A percentile compares a stretch with the other conserved stretches of the same genome.
Conservation (phyloP, 1,140 invertebrate species). For the Stegodyphus mimosarum region DNA sequence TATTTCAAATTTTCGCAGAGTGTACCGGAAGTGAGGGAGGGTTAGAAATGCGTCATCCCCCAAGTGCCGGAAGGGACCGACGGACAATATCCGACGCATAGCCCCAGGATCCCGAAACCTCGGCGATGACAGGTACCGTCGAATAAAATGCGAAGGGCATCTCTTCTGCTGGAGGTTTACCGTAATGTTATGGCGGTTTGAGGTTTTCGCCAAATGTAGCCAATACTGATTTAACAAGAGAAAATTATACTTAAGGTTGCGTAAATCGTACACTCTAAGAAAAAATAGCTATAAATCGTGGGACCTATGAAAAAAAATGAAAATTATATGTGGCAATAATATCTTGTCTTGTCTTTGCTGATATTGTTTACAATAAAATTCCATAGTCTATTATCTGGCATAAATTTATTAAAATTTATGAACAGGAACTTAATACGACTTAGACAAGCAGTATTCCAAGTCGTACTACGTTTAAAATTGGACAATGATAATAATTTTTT, state of each 20-base stretch:
- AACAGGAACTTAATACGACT: too few relatives aligned
- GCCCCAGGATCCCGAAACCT: constrained; percentile 4
- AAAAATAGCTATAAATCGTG: not conserved
- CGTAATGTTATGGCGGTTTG: not conserved
- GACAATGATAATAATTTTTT: too few relatives aligned
- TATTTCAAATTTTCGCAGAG: constrained; percentile 8
- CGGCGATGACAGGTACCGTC: constrained; percentile 6
- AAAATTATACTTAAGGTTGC: too few relatives aligned
- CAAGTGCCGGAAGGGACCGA: not conserved
- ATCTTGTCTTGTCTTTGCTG: not conserved
- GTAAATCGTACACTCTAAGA: not conserved
- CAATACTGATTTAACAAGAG: too few relatives aligned
- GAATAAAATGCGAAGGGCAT: constrained; percentile 7
- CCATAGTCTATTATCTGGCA: not conserved
- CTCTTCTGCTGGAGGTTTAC: not conserved
- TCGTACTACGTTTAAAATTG: too few relatives aligned
- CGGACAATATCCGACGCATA: constrained; percentile 40
- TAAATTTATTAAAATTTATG: too few relatives aligned
- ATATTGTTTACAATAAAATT: not conserved
- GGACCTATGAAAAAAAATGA: not conserved
- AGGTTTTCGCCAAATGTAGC: too few relatives aligned
- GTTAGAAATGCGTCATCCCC: not conserved
- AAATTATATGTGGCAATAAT: not conserved
- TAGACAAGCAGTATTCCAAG: too few relatives aligned
- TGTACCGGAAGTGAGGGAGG: constrained; percentile 15